These are phyloP conservation scores for Myopa testacea DNA, from an alignment of 2,888 invertebrate genomes.

Conservation along the genomic window DNA sequence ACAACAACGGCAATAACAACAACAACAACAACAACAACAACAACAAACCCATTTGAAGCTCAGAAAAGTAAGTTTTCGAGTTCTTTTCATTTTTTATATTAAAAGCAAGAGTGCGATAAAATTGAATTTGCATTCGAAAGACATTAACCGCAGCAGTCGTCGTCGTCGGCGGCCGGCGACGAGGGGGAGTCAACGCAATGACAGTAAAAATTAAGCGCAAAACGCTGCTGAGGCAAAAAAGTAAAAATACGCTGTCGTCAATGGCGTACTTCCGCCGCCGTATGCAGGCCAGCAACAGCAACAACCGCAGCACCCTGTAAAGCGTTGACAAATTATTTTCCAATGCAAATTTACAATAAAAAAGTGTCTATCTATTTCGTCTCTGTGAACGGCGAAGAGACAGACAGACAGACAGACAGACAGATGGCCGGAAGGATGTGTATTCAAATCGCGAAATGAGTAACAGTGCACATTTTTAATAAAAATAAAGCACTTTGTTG, in stretches of 20 bases:
- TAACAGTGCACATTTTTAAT: conserved; percentile 38
- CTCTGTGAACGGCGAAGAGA: background rate
- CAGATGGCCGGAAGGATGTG: background rate
- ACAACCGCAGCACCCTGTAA: conserved; percentile 45
- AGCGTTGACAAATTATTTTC: conserved; percentile 57
- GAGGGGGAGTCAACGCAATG: conserved; percentile 45
- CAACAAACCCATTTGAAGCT: background rate
- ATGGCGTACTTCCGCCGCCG: conserved; percentile 44
- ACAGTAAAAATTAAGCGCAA: conserved; percentile 56
- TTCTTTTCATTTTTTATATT: conserved; percentile 51
- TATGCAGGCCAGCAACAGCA: background rate
- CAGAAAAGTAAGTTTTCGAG: background rate
- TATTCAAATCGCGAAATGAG: conserved; percentile 31
- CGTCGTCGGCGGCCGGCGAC: background rate
- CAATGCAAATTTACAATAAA: conserved; percentile 54
- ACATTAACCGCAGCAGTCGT: conserved; percentile 67
- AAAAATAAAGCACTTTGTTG: conserved; percentile 20
- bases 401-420: background rate
- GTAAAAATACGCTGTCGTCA: conserved; percentile 32
- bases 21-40: background rate
- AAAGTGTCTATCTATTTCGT: conserved; percentile 11
- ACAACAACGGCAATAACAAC: no score
- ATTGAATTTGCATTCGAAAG: conserved; percentile 61
- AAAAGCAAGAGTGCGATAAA: conserved; percentile 66
- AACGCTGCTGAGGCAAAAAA: conserved; percentile 37